Evolutionary conservation across 2,888 invertebrate genomes (phyloP), one percentile per base, ranked within the genome.

Genomic region (Chymomyza fuscimana): DNA sequence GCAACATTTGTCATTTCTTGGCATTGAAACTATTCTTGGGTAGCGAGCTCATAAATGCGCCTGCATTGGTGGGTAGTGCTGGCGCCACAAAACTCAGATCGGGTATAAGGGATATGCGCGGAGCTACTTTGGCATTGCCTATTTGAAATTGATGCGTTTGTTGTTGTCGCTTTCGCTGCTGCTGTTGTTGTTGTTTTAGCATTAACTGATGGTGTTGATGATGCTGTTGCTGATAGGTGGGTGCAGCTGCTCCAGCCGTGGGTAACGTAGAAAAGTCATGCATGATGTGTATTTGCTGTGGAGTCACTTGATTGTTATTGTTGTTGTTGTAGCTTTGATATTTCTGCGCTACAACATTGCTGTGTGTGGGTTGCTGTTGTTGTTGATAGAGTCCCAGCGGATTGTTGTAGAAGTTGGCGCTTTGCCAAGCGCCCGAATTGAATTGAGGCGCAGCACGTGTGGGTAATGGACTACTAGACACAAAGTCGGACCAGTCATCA

Each of bases 401-500:
- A 74, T 90, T 91, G 56, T 90, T 90, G 75, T 91, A 91, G 67
- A 91, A 90, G 65, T 90, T 91, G 9, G 91, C 91, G 71, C 89
- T 90, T 67, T 91, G 90, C 91, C 91, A 91, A 56, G 91, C 90
- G 40, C 90, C 91, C 32, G 91, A 91, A 70, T 91, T 91, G 64
- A 91, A 91, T 65, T 91, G 91, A 0, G 91, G 90, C 10, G 67
- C 46, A 10, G 36, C 61, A n/a, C 63, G 71, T 16, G 74, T 63
- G 0, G 85, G 70, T 63, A 86, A 25, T 4, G 93, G 91, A 10
- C 91, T 90, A 80, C 92, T 93, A n/a, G 93, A 93, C 5, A 93
- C 93, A 87, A 93, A 93, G 79, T 93, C 93, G 4, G 93, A 92
- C 93, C 93, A 93, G 76, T 93, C 93, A 69, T 93, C 93, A 32